These are phyloP conservation scores for Drosophila ercepeae DNA, from an alignment of 1,140 invertebrate species.

Conservation along the genomic window DNA sequence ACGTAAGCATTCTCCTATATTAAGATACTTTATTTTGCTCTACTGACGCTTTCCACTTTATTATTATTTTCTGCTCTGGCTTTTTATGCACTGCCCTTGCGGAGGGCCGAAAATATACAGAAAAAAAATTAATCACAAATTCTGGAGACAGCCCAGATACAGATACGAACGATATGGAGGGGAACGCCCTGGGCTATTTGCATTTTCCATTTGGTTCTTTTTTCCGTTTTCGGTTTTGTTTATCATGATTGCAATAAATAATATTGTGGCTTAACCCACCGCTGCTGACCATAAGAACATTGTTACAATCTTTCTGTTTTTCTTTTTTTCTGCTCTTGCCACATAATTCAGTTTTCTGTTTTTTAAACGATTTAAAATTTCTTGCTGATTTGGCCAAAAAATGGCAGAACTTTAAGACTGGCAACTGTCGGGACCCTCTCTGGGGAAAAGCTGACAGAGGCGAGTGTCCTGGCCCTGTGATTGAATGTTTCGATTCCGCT, in stretches of 20 bases:
- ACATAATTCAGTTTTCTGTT: not conserved
- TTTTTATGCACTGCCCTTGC: conserved; percentile 27
- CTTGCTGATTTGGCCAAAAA: conserved; percentile 2
- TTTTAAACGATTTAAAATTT: conserved; percentile 35
- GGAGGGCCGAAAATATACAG: not conserved
- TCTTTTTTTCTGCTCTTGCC: conserved; percentile 11
- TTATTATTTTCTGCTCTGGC: conserved; percentile 29
- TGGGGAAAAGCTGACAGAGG: conserved; percentile 19
- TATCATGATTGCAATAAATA: conserved; percentile 74
- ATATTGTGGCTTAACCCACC: conserved; percentile 58
- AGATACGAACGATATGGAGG: conserved; percentile 31
- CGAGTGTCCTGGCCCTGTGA: conserved; percentile 17
- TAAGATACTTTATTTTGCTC: conserved; percentile 29
- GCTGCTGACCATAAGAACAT: conserved; percentile 4
- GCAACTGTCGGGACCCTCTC: not conserved
- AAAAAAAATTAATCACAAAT: conserved; percentile 70
- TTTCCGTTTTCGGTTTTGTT: conserved; percentile 29
- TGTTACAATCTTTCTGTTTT: too few relatives aligned
- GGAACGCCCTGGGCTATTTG: conserved; percentile 44
- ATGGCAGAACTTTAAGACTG: conserved; percentile 10
- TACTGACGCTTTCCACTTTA: conserved; percentile 40
- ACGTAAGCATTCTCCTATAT: conserved; percentile 51
- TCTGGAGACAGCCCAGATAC: conserved; percentile 47
- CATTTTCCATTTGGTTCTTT: conserved; percentile 58
- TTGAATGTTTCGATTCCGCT: conserved; percentile 43